These are phyloP conservation scores for Cerceris ruficornis DNA, from an alignment of 2,888 invertebrate genomes.

Conservation along the genomic window DNA sequence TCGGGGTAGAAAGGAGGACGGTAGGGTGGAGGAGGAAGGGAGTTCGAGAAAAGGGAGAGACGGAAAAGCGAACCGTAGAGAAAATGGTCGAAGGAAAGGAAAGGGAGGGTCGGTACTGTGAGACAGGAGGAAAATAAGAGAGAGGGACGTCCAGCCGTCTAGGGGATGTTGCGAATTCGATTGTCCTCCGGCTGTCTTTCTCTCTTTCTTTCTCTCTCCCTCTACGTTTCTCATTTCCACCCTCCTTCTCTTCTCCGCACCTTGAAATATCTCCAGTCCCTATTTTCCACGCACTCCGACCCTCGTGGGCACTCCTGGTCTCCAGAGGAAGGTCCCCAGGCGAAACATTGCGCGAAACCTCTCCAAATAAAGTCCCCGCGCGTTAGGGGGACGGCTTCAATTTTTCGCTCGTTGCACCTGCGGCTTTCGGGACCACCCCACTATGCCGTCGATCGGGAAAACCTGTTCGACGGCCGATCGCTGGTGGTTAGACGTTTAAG, in stretches of 20 bases:
- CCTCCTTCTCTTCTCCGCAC: conserved; percentile 11
- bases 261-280: conserved; percentile 44
- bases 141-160: conserved; percentile 50
- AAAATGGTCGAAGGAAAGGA: conserved; percentile 46
- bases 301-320: conserved; percentile 50
- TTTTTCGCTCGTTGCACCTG: conserved; percentile 75
- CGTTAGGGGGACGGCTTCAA: conserved; percentile 61
- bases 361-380: conserved; percentile 62
- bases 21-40: background rate
- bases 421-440: conserved; percentile 55
- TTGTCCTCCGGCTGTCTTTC: conserved; percentile 60
- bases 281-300: conserved; percentile 51
- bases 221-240: conserved; percentile 7
- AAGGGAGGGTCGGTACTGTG: conserved; percentile 21
- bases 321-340: conserved; percentile 39
- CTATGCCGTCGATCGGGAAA: conserved; percentile 34
- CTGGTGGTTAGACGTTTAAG: conserved; percentile 39
- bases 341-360: conserved; percentile 60
- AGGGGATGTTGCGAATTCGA: conserved; percentile 67
- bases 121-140: conserved; percentile 49
- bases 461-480: conserved; percentile 55
- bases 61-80: conserved; percentile 38
- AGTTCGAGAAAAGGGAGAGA: background rate
- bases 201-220: conserved; percentile 11
- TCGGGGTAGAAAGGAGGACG: conserved; percentile 11